Evolutionary conservation across 1,140 invertebrate species (phyloP), one percentile per base, ranked within the genome.

Genomic region (Potamilus streckersoni): DNA sequence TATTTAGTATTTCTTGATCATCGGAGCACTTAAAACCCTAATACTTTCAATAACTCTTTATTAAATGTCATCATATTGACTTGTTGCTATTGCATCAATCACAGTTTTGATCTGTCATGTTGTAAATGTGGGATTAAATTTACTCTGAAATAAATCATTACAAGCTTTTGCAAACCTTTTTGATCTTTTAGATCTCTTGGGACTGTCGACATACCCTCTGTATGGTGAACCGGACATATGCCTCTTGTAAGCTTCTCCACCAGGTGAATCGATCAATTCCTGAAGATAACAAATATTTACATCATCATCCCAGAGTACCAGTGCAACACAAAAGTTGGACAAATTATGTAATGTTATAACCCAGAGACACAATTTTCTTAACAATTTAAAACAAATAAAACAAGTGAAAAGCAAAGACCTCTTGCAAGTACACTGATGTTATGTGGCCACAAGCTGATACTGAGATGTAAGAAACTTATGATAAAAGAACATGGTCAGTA

Each of bases 151-250:
- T 49, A 49, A 49, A 49, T 49, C 6, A 49, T 49, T 49, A 49
- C 0, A 8, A 49, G 6, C 0, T 49, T 49, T 49, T 49, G 38
- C 38, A 0, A 49, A 49, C 38, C 38, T 49, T 49, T 49, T 77
- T 64, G 85, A 87, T 31, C 78, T 80, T 65, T 80, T 73, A 61
- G 85, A 85, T 66, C 85, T 80, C 68, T 85, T 86, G 6, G 86
- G 86, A 79, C 86, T 87, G 66, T 78, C 75, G 15, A 72, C 75
- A n/a, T 77, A 71, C 15, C 70, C 38, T 16, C 71, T 61, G 13
- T 61, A 64, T 38, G 80, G 80, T 38, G 80, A 80, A 23, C 64
- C 73, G 27, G 80, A 80, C 71, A 76, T 78, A 58, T 82, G 80
- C n/a, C 76, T 66, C 73, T 82, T 82, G 11, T 76, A 67, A 70